Evolutionary conservation across 2,797 vertebrate genomes (phyloP), one percentile per base, ranked within the genome.

Genomic region (Rhincodon typus): DNA sequence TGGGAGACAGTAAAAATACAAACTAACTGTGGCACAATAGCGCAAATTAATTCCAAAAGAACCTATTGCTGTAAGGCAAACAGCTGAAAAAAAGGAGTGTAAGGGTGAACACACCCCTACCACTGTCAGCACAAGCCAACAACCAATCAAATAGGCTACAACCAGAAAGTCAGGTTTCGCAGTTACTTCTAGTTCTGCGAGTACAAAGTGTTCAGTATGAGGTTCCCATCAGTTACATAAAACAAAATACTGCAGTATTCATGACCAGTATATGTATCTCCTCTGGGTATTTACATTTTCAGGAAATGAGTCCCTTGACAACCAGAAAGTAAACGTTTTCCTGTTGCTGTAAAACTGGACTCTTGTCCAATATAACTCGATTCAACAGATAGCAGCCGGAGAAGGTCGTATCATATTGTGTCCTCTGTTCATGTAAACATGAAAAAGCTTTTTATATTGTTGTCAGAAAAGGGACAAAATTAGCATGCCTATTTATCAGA

Each of bases 121-220:
- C 96, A 97, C 97, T 97, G 97, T 97, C 97, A 97, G 97, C 97
- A 87, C 69, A 87, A 84, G 23, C 90, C 87, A 42, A 67, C 57
- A 88, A 82, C 67, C 94, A 96, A 94, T 93, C 46, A 96, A 96
- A 53, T 95, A 96, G 70, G 94, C 38, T 95, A 86, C 72, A 96
- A 94, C 74, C 74, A 94, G 82, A 84, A 96, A 94, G 90, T 79
- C 57, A 94, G 79, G 70, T 72, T 74, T 96, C 23, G 70, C 96
- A 96, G 96, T 95, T 97, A 97, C 97, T 98, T 96, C 96, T 97
- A 96, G 96, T 97, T 98, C 96, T 97, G 97, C 97, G 97, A 97
- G 97, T 95, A 97, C 96, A 96, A 97, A 96, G 96, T 97, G 96
- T 96, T 95, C 96, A 30, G 96, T 97, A 97, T 97, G 97, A 97